A percentile compares a stretch with the other conserved stretches of the same genome.
Evolutionary conservation across 2,888 invertebrate species (phyloP).

Genomic region (Mesorhabditis sp.): DNA sequence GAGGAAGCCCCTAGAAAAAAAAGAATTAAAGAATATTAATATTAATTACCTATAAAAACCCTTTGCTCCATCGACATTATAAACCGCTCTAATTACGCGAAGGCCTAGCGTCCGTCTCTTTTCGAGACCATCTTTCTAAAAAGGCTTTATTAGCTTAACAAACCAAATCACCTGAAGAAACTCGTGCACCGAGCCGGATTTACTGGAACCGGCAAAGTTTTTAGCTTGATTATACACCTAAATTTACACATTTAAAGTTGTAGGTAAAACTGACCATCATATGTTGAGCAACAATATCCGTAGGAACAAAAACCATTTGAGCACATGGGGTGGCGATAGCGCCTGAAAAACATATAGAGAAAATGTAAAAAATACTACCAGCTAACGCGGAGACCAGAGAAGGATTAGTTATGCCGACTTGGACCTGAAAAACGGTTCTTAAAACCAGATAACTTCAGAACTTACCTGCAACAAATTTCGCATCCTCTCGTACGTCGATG

Average conservation of each 20-base stretch:
- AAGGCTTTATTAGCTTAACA: constrained; percentile 18
- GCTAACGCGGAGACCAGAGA: constrained; percentile 39
- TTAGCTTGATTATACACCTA: constrained; percentile 1
- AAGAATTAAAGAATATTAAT: not conserved
- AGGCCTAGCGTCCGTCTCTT: constrained; percentile 45
- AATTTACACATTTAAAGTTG: not conserved
- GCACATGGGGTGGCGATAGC: constrained; percentile 47
- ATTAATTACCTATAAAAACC: constrained; percentile 48
- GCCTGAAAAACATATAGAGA: constrained; percentile 16
- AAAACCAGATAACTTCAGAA: not conserved
- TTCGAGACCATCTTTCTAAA: constrained; percentile 39
- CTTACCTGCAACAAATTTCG: constrained; percentile 41
- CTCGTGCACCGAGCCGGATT: not conserved
- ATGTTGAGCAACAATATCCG: constrained; percentile 54
- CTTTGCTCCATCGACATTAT: constrained; percentile 48
- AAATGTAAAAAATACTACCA: constrained; percentile 15
- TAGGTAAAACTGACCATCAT: constrained; percentile 40
- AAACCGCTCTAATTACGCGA: constrained; percentile 51
- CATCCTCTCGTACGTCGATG: constrained; percentile 48
- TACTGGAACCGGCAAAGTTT: constrained; percentile 6
- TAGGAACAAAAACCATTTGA: constrained; percentile 53
- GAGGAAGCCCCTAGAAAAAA: constrained; percentile 43
- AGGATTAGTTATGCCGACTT: constrained; percentile 35
- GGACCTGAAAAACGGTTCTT: constrained; percentile 9
- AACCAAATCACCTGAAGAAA: not conserved